These are phyloP conservation scores for Tarsius wallacei DNA, from an alignment of 2,797 vertebrate species.

Conservation along the genomic window DNA sequence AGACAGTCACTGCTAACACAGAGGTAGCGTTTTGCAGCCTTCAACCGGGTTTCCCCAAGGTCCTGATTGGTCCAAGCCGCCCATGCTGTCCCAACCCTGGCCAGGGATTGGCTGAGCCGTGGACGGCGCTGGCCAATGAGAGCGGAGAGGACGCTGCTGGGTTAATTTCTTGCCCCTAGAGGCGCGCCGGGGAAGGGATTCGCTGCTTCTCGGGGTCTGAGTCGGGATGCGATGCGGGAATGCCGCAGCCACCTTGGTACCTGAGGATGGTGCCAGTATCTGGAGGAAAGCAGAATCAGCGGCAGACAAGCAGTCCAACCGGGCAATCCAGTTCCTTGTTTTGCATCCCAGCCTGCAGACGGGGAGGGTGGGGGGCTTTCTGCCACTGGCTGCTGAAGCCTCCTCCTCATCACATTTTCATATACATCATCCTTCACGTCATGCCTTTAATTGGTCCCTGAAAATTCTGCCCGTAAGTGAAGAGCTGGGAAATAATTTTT, in stretches of 20 bases:
- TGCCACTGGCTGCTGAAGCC: background rate
- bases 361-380: background rate
- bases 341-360: background rate
- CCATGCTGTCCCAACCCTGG: background rate
- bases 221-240: accelerated
- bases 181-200: background rate
- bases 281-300: background rate
- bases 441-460: background rate
- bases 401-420: background rate
- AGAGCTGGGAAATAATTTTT: background rate
- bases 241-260: background rate
- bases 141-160: background rate
- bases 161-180: background rate
- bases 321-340: background rate
- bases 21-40: background rate
- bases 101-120: background rate
- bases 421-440: background rate
- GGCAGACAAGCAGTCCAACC: background rate
- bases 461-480: background rate
- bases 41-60: too few relatives aligned
- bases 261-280: background rate
- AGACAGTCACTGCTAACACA: background rate
- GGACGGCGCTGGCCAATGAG: background rate
- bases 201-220: background rate
- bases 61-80: background rate